Conservation (phyloP, 2,113 vertebrate species). For the Phoxinus phoxinus region DNA sequence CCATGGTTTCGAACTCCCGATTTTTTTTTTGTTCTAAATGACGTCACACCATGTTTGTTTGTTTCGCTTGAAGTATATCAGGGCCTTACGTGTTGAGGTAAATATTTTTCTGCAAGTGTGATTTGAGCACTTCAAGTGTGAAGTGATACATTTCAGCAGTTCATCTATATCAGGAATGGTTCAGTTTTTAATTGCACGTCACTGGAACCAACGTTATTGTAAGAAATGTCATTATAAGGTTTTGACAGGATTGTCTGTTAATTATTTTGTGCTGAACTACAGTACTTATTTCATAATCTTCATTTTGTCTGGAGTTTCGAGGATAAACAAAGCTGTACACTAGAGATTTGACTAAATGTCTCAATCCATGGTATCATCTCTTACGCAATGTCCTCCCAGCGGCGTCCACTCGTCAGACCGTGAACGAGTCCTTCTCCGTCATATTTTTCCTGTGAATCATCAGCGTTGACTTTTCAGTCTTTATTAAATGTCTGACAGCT, state of each 20-base stretch:
- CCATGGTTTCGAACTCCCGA: too few species aligned
- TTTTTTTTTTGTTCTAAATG: too few species aligned
- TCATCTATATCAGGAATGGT: not conserved
- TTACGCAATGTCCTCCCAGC: not conserved
- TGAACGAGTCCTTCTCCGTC: not conserved
- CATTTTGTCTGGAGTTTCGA: not conserved
- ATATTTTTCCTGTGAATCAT: conserved; percentile 14
- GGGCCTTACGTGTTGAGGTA: too few species aligned
- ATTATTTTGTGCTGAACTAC: not conserved
- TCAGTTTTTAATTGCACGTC: not conserved
- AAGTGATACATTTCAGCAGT: not conserved
- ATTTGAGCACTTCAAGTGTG: not conserved
- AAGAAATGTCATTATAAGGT: not conserved
- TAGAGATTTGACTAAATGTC: not conserved
- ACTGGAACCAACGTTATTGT: not conserved
- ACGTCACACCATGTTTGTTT: too few species aligned
- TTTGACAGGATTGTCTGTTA: not conserved
- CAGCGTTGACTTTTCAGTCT: conserved; percentile 20
- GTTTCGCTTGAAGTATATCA: too few species aligned
- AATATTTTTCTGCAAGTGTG: too few species aligned
- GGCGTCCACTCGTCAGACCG: not conserved
- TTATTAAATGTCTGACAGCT: conserved; percentile 48
- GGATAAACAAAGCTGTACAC: not conserved
- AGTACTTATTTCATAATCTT: not conserved
- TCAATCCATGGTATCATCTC: not conserved